Evolutionary conservation across 1,140 invertebrate species (phyloP), one percentile per base, ranked within the genome.

Genomic region (Lasioglossum albipes): DNA sequence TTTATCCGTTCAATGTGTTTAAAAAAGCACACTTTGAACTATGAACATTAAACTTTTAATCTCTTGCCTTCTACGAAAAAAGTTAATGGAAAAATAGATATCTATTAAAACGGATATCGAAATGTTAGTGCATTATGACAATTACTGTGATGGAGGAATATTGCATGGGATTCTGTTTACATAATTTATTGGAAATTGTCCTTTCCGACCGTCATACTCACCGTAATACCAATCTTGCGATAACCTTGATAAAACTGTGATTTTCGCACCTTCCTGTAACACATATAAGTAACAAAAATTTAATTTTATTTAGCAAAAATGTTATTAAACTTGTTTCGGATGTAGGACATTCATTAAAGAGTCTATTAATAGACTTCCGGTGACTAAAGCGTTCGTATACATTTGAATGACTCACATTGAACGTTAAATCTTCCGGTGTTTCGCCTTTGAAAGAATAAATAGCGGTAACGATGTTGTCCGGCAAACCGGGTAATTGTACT

Each of bases 171-270:
- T 89, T 87, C 93, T 93, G 85, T 96, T 95, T 31, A 98, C 96
- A 93, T 97, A 98, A 93, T 96, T 96, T 7, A 95, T 93, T 76
- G 97, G 97, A 92, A 98, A 98, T 89, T 97, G 96, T 62, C 97
- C 97, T 89, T 92, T 94, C 73, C 93, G 93, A 36, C 95, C 95
- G 67, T 94, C 93, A 69, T 94, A 95, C 89, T 96, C 95, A 49
- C 97, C 97, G 87, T 95, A 97, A 20, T 97, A 94, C 97, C 97
- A 98, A 83, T 97, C 96, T 22, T 96, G 94, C 84, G 96, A 96
- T 81, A 97, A 94, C 92, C 95, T 95, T 72, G 95, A 95, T 65
- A 96, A 90, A 64, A 98, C 94, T 78, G 94, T 95, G 64, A 98
- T 95, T 77, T 94, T 94, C 85, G 97, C 96, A 31, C 96, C 96